These are phyloP conservation scores for Triplophysa bombifrons DNA, from an alignment of 2,797 vertebrate species.

Conservation along the genomic window DNA sequence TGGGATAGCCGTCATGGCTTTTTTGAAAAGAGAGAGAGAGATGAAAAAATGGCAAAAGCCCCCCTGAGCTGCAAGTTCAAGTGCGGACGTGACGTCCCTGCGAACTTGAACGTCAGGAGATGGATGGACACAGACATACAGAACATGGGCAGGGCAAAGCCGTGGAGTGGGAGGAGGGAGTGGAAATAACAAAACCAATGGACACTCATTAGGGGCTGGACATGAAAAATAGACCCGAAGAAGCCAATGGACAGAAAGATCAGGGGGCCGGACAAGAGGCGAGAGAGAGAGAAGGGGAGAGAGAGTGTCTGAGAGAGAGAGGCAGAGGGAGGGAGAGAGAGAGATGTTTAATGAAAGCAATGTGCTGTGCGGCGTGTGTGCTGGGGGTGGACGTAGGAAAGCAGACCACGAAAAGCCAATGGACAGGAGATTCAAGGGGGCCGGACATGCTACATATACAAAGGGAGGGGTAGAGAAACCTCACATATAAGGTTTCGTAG, in stretches of 20 bases:
- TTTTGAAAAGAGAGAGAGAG: conserved; percentile 83
- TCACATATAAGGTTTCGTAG: conserved; percentile 64
- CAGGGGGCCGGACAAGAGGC: conserved; percentile 84
- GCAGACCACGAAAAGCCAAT: conserved; percentile 76
- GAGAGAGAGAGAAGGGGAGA: conserved; percentile 69
- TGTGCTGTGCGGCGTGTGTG: conserved; percentile 68
- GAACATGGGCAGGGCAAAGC: conserved; percentile 98
- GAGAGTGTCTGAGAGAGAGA: conserved; percentile 53
- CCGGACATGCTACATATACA: conserved; percentile 65
- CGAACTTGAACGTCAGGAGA: conserved; percentile 99
- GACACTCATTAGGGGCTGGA: conserved; percentile 97
- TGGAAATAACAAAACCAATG: conserved; percentile 95
- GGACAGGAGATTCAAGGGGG: conserved; percentile 76
- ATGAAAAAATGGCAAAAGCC: conserved; percentile 98
- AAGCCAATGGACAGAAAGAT: conserved; percentile 95
- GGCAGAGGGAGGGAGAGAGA: conserved; percentile 66
- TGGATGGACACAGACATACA: conserved; percentile 99
- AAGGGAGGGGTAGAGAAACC: conserved; percentile 58
- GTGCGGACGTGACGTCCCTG: conserved; percentile 99
- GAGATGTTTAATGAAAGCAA: conserved; percentile 78
- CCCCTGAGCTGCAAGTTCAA: conserved; percentile 99
- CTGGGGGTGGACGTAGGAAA: conserved; percentile 73
- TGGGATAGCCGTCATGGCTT: conserved; percentile 97
- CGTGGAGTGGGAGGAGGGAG: conserved; percentile 92
- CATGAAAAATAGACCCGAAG: conserved; percentile 93